Percentiles rank a stretch among this genome's conserved stretches.
Evolutionary conservation across 2,797 vertebrate species (phyloP).

Genomic region (Halcyon leucocephala): DNA sequence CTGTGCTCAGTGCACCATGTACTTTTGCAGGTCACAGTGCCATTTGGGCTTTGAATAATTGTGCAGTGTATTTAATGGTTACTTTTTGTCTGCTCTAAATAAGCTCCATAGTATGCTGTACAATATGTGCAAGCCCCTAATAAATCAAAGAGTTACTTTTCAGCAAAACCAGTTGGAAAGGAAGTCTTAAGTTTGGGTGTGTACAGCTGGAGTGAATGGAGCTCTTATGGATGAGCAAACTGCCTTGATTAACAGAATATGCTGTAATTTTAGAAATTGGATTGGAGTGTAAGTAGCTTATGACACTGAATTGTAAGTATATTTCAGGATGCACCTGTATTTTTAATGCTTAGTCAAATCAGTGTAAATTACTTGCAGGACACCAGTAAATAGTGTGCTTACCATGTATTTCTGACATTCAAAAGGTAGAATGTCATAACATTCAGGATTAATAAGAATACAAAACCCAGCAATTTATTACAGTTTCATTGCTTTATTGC

Average conservation of each 20-base stretch:
- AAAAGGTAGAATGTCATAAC: neutral
- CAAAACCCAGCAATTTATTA: neutral
- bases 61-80: neutral
- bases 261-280: neutral
- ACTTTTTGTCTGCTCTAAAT: neutral
- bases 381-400: neutral
- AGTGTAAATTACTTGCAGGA: accelerated
- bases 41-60: neutral
- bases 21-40: constrained; percentile 50
- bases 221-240: neutral
- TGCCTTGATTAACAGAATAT: neutral
- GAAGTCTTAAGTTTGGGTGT: neutral
- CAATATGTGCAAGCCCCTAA: neutral
- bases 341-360: neutral
- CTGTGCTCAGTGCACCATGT: neutral
- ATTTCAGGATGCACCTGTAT: neutral
- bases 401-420: accelerated
- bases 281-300: neutral
- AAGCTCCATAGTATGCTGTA: neutral
- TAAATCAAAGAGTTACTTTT: neutral
- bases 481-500: neutral
- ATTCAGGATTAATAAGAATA: neutral
- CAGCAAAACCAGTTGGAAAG: neutral
- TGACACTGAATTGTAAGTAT: neutral
- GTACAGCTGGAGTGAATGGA: neutral